Evolutionary conservation across 2,888 invertebrate genomes (phyloP), one percentile per base, ranked within the genome.

Genomic region (Pemphredon lugubris): DNA sequence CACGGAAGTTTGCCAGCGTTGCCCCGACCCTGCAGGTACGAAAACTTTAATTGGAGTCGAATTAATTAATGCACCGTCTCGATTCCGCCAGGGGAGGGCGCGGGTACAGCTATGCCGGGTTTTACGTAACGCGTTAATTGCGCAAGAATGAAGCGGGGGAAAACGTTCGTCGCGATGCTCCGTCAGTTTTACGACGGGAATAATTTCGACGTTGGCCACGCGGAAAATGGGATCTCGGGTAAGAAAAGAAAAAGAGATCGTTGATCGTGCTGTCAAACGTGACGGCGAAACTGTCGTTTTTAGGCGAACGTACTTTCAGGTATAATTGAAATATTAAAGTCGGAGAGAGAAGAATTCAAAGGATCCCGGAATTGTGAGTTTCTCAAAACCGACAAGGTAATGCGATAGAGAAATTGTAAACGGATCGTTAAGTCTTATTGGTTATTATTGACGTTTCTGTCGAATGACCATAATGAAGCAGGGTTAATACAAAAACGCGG

Each of bases 31-130:
- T 7, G 26, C 7, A 26, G 26, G 26, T 26, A 26, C 26, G 26
- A 66, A 42, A 53, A 70, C 68, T 77, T 55, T 72, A 79, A 77
- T 76, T 70, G 68, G 65, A 67, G 59, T 54, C 54, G 54, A 73
- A 64, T 73, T 67, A 68, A 75, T 58, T 61, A 57, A 45, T 48
- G 60, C 57, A 26, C 54, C 30, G 47, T 48, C 63, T 32, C 40
- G 18, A 18, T 50, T 32, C 54, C 13, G 34, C 20, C 50, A 51
- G 20, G 26, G n/a, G 2, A 26, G 16, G 47, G 16, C 7, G 4
- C 40, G 26, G 26, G 7, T 3, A 26, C 3, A 7, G 4, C 26
- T 7, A 26, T 20, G 9, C 23, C 39, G 13, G 4, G 30, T 69
- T n/a, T 72, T 72, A 63, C 58, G 63, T 69, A 72, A 69, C 58